Base-by-base conservation (phyloP, 2,113 vertebrate genomes). In the Edolisoma coerulescens region DNA sequence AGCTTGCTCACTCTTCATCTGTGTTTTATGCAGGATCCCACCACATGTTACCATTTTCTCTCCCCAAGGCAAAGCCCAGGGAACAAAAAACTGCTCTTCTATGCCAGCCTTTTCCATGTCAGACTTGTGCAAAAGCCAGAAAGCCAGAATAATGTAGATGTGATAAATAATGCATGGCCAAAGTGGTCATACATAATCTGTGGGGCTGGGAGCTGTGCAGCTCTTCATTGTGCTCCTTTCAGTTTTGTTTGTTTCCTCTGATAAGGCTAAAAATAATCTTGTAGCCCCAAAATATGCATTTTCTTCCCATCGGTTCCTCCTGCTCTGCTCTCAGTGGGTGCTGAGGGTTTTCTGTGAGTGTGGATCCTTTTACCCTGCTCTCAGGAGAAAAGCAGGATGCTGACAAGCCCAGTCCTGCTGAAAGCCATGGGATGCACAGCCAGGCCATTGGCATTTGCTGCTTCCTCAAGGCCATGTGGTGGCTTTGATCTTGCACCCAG, bases 1-100 rank as follows among this genome's bases (percentile, higher is more conserved):
- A 53, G 61, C 54, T 61, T 71, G 68, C 63, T 93, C 32, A 27
- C 85, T 96, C 93, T 96, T 94, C 73, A 91, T 84, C 68, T 37
- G 27, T 33, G 35, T 88, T 95, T 91, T 91, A 49, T 26, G 65
- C 56, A 60, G 32, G 59, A 84, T 74, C 42, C 52, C 67, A 79
- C 81, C 75, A 84, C 95, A 39, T 5, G 33, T 93, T 50, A 53
- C 16, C 20, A 7, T 68, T 74, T 95, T 76, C 32, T 67, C n/a
- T 74, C n/a, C 68, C 52, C 45, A 61, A 21, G 57, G 78, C 79
- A 93, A 90, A 89, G n/a, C 49, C 71, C 19, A 37, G 54, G 63
- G n/a, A 57, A 61, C 73, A 50, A 78, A 92, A 83, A 44, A 23
- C 8, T 13, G 50, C 16, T 39, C 42, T 19, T 73, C 61, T 30